Conservation (phyloP, 2,113 vertebrate species). For the Anhinga rufa region DNA sequence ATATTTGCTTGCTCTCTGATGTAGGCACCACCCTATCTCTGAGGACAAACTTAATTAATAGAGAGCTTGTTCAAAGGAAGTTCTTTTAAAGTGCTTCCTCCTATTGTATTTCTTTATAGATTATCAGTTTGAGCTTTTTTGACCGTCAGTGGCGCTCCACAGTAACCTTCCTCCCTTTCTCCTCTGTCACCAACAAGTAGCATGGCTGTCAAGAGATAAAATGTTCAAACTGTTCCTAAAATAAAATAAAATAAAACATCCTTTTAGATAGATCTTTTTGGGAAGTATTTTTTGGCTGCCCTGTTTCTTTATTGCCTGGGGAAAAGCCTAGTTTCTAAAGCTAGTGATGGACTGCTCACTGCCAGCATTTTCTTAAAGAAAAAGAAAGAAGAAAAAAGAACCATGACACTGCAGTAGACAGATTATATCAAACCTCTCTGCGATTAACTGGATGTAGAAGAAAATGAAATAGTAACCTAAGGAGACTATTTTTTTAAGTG, state of each 20-base stretch:
- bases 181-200: conserved; percentile 7
- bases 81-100: conserved; percentile 43
- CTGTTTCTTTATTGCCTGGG: neutral
- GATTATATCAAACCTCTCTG: neutral
- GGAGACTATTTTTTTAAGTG: neutral
- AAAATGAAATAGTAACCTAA: conserved; percentile 37
- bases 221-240: conserved; percentile 3
- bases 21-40: conserved; percentile 37
- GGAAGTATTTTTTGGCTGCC: neutral
- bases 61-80: conserved; percentile 58
- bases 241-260: neutral
- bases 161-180: conserved; percentile 42
- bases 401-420: neutral
- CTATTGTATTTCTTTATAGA: conserved; percentile 69
- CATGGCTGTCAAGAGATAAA: conserved; percentile 1
- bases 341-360: neutral
- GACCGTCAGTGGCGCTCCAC: conserved; percentile 49
- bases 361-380: neutral
- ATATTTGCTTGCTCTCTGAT: neutral
- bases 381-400: neutral
- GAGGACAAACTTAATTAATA: conserved; percentile 75
- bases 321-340: neutral
- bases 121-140: conserved; percentile 68
- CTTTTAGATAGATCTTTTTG: neutral
- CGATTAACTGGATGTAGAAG: conserved; percentile 3